Evolutionary conservation across 2,797 vertebrate genomes (phyloP).

Genomic region (Gorsachius magnificus): DNA sequence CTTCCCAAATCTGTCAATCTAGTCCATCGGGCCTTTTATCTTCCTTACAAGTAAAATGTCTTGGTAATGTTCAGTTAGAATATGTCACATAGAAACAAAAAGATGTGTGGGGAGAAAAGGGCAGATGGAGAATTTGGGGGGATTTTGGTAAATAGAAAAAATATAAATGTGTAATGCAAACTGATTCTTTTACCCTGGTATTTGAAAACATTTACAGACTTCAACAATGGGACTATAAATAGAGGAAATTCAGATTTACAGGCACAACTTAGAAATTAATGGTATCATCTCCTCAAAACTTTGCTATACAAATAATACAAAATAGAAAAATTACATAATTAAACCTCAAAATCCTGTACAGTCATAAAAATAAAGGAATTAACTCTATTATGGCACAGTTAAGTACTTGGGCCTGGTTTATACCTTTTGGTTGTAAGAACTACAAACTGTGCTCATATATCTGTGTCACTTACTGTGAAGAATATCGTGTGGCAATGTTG

Average conservation of each 20-base stretch:
- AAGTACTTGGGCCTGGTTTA: neutral
- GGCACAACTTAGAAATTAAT: neutral
- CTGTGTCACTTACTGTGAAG: neutral
- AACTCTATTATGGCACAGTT: neutral
- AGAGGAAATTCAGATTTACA: neutral
- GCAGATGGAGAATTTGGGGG: neutral
- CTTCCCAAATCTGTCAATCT: neutral
- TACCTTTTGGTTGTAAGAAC: neutral
- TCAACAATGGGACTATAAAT: neutral
- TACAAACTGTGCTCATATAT: neutral
- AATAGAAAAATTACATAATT: neutral
- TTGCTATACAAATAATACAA: neutral
- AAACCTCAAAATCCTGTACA: neutral
- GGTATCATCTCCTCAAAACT: neutral
- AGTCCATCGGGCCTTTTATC: neutral
- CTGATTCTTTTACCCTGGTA: neutral
- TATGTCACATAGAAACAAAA: neutral
- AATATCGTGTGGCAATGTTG: neutral
- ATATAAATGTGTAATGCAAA: neutral
- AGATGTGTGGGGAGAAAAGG: neutral
- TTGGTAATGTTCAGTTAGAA: neutral
- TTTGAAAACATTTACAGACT: neutral
- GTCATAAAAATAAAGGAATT: neutral
- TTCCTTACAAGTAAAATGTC: neutral
- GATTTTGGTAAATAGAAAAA: neutral